A percentile compares a stretch with the other conserved stretches of the same genome.
Evolutionary conservation across 2,113 vertebrate genomes (phyloP).

Genomic region (Burhinus bistriatus): DNA sequence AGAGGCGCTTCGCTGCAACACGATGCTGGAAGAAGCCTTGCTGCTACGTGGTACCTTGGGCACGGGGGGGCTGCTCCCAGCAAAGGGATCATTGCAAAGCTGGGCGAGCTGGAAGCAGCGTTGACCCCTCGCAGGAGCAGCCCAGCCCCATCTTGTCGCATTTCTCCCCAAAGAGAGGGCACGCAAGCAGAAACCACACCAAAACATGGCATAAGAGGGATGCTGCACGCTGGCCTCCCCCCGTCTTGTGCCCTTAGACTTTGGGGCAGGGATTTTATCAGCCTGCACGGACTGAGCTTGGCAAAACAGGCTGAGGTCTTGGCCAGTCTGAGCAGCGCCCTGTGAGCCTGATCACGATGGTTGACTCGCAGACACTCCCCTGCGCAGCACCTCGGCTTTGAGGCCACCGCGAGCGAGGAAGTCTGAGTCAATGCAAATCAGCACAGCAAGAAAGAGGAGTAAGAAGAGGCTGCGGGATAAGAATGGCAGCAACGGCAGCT

Average conservation of each 20-base stretch:
- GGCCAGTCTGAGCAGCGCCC: neutral
- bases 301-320: neutral
- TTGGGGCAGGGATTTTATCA: neutral
- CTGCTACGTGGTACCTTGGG: neutral
- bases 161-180: neutral
- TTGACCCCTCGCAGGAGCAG: neutral
- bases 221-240: rapidly evolving
- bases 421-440: neutral
- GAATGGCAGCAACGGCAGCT: neutral
- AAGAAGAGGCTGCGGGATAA: neutral
- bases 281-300: neutral
- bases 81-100: neutral
- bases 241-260: neutral
- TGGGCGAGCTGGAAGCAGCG: neutral
- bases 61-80: neutral
- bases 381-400: rapidly evolving
- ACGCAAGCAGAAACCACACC: neutral
- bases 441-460: neutral
- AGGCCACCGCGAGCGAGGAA: neutral
- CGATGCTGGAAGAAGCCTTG: neutral
- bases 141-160: neutral
- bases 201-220: neutral
- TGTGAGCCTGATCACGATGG: rapidly evolving
- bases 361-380: neutral
- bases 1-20: neutral